Conservation (phyloP, 37 sponge, comb jelly and placozoan genomes). For the Theonella swinhoei region DNA sequence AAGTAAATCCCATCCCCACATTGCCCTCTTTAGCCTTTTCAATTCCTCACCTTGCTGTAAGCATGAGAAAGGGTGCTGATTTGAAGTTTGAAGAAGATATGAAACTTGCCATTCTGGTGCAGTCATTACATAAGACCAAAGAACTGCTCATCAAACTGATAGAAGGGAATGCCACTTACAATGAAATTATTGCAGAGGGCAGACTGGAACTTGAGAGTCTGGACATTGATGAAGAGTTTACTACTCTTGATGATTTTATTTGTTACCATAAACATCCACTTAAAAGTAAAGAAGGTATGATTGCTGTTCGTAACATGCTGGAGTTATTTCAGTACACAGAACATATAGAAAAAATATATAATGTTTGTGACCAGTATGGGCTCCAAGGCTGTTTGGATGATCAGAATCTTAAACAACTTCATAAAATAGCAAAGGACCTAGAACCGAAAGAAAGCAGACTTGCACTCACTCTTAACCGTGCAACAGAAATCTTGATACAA, state of each 20-base stretch:
- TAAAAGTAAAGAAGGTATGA: slow-evolving; percentile 32
- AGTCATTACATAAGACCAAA: slow-evolving; percentile 9
- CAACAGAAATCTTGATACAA: slow-evolving; percentile 20
- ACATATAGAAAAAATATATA: slow-evolving; percentile 43
- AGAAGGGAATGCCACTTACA: slow-evolving; percentile 54
- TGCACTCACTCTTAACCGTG: slow-evolving; percentile 36
- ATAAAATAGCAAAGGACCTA: slow-evolving; percentile 35
- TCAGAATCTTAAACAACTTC: slow-evolving; percentile 32
- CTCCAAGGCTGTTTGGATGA: slow-evolving; percentile 64
- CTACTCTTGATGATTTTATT: slow-evolving; percentile 24
- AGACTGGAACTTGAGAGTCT: slow-evolving; percentile 16
- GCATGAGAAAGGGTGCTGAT: neutral
- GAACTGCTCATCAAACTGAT: slow-evolving; percentile 42
- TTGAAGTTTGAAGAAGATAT: slow-evolving; percentile 6
- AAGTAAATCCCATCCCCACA: neutral
- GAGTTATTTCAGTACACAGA: slow-evolving; percentile 68
- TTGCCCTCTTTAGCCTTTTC: neutral
- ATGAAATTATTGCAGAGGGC: slow-evolving; percentile 62
- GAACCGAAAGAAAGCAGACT: slow-evolving; percentile 14
- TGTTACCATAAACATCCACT: neutral
- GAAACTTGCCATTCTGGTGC: slow-evolving; percentile 3
- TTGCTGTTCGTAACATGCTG: slow-evolving; percentile 55
- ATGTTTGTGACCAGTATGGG: slow-evolving; percentile 72
- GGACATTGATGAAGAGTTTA: slow-evolving; percentile 62
- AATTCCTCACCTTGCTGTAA: neutral